phyloP scores from a whole-genome alignment of 2,888 invertebrate species.

The Molanna angustata region DNA sequence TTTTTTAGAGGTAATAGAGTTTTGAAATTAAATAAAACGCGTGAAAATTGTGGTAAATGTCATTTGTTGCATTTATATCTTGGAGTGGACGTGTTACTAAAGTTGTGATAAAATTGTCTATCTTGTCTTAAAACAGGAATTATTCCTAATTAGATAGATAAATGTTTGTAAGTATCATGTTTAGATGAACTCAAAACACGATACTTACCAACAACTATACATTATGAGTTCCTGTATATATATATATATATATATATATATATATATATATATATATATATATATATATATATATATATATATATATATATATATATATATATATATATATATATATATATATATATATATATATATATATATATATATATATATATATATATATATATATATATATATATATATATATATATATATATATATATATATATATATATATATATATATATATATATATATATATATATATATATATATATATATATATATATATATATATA shows the following conservation, averaged over 20 bases:
- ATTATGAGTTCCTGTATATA: no score
- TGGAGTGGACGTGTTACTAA: no score
- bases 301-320: background rate
- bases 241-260: background rate
- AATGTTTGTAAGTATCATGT: no score
- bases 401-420: background rate
- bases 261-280: background rate
- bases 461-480: background rate
- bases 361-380: background rate
- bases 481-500: background rate
- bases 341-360: background rate
- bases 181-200: no score
- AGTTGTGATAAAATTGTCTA: no score
- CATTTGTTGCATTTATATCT: no score
- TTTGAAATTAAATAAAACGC: no score
- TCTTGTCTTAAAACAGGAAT: no score
- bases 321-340: background rate
- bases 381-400: background rate
- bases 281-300: background rate
- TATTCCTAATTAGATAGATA: no score
- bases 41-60: no score
- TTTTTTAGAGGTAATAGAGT: no score
- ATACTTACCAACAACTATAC: no score
- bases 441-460: background rate
- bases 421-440: background rate